Evolutionary conservation across 2,113 vertebrate genomes (phyloP).

Genomic region (Mustelus asterias): DNA sequence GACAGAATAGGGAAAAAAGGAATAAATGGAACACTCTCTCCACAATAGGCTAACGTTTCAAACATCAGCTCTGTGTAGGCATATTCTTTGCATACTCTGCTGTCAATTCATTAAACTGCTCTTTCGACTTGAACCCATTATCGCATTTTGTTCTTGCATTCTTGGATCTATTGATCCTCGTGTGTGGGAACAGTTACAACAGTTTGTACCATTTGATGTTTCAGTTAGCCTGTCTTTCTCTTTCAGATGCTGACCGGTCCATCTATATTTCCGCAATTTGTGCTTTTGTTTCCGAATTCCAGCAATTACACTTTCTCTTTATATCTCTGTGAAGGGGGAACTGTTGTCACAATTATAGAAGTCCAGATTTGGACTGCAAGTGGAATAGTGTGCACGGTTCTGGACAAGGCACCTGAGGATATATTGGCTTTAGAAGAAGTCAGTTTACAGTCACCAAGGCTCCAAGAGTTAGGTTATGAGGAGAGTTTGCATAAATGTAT

Average conservation of each 20-base stretch:
- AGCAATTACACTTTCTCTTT: background rate
- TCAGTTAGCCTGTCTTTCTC: background rate
- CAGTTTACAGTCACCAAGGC: background rate
- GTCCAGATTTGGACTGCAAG: background rate
- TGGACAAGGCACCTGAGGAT: background rate
- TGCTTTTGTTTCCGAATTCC: background rate
- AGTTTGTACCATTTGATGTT: background rate
- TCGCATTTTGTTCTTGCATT: background rate
- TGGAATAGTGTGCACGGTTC: background rate
- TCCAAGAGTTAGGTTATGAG: background rate
- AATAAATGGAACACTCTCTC: background rate
- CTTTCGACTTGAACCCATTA: background rate
- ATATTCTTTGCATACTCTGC: background rate
- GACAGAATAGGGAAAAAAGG: background rate
- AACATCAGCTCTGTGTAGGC: background rate
- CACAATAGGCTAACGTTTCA: background rate
- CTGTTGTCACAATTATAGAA: background rate
- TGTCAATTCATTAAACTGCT: background rate
- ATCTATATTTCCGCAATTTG: background rate
- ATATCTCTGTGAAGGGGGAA: no score
- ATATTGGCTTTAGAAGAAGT: background rate
- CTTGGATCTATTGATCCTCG: background rate
- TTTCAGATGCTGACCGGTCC: background rate
- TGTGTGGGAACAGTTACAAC: background rate
- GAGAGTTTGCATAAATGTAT: background rate